phyloP scores from a whole-genome alignment of 2,888 invertebrate genomes.

The Sphaeridia pumilis region DNA sequence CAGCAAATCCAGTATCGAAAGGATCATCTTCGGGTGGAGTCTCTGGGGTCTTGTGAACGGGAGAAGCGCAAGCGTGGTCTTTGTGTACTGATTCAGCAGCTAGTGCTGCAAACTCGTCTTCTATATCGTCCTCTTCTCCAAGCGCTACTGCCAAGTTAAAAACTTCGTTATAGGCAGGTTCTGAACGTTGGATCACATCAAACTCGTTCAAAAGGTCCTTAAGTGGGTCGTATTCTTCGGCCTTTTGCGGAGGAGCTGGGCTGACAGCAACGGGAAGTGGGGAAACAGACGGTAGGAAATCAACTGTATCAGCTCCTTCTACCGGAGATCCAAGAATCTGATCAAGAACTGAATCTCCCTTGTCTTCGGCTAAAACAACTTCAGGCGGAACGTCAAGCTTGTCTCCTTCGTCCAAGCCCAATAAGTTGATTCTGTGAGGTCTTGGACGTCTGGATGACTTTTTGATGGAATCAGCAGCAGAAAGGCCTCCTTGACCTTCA shows the following conservation, averaged over 20 bases:
- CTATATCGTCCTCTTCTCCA: slow-evolving; percentile 48
- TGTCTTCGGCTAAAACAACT: slow-evolving; percentile 8
- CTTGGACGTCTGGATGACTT: slow-evolving; percentile 30
- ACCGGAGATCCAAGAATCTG: slow-evolving; percentile 20
- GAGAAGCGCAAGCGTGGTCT: slow-evolving; percentile 38
- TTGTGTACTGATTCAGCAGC: slow-evolving; percentile 63
- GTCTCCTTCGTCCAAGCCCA: slow-evolving; percentile 36
- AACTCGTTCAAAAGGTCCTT: slow-evolving; percentile 33
- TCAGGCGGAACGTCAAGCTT: slow-evolving; percentile 32
- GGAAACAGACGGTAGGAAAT: background rate
- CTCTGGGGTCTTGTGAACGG: slow-evolving; percentile 36
- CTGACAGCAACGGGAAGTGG: background rate
- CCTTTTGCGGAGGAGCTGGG: background rate
- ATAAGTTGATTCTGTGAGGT: slow-evolving; percentile 35
- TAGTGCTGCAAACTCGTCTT: slow-evolving; percentile 64
- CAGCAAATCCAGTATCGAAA: slow-evolving; percentile 43
- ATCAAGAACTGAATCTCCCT: slow-evolving; percentile 21
- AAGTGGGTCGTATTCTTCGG: slow-evolving; percentile 11
- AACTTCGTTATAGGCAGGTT: slow-evolving; percentile 2
- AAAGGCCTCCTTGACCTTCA: slow-evolving; percentile 41
- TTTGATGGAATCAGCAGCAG: slow-evolving; percentile 40
- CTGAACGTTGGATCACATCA: slow-evolving; percentile 21
- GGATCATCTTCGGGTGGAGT: slow-evolving; percentile 37
- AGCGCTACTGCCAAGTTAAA: slow-evolving; percentile 33
- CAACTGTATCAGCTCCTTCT: slow-evolving; percentile 9